These are phyloP conservation scores for Acanthaster planci DNA, from an alignment of 35 echinoderm and acorn worm genomes.

Conservation along the genomic window DNA sequence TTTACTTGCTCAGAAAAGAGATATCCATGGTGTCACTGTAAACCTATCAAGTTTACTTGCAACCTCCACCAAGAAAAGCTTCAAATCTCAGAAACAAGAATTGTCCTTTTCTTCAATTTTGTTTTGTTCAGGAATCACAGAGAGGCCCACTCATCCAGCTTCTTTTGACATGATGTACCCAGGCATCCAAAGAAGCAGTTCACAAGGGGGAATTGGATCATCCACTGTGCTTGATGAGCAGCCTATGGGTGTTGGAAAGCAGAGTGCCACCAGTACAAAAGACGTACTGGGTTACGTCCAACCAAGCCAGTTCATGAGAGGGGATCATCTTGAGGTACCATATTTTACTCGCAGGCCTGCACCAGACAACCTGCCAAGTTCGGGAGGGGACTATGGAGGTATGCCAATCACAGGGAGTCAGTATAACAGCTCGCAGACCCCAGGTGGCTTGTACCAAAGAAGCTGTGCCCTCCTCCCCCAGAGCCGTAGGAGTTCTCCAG, in stretches of 20 bases:
- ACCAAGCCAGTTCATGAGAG: neutral
- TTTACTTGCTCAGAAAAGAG: too few species aligned
- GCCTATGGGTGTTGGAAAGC: neutral
- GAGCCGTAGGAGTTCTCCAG: neutral
- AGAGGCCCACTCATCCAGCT: neutral
- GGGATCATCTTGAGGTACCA: neutral
- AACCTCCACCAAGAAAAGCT: too few species aligned
- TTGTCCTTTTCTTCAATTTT: neutral
- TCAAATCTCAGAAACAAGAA: too few species aligned
- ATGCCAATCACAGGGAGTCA: constrained; percentile 4
- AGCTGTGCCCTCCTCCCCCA: neutral
- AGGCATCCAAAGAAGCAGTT: neutral
- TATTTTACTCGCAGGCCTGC: neutral
- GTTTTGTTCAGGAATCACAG: constrained; percentile 9
- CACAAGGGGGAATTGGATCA: neutral
- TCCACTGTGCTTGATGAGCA: neutral
- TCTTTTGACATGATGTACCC: neutral
- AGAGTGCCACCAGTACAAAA: neutral
- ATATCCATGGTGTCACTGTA: too few species aligned
- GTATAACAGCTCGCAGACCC: neutral
- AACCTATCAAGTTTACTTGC: too few species aligned
- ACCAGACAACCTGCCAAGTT: neutral
- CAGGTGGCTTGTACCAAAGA: neutral
- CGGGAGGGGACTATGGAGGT: constrained; percentile 4
- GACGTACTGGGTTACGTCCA: neutral